These are phyloP conservation scores for Lytechinus pictus DNA, from an alignment of 35 echinoderm and acorn worm species.

Conservation along the genomic window DNA sequence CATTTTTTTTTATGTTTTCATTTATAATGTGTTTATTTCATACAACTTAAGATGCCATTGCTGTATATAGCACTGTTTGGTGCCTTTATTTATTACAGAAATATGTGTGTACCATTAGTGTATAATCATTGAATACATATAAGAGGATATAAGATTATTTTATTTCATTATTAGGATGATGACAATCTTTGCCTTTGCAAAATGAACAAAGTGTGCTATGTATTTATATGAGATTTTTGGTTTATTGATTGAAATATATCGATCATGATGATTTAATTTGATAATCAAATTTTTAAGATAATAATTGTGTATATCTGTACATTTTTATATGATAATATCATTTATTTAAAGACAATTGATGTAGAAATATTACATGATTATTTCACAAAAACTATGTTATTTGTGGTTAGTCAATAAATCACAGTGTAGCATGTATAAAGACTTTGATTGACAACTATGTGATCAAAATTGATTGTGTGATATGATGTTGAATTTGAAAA, in stretches of 20 bases:
- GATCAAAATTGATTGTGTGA: not conserved
- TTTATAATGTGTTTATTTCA: not conserved
- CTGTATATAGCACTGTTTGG: constrained; percentile 26
- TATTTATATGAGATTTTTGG: constrained; percentile 4
- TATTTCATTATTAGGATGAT: not conserved
- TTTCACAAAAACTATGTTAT: not conserved
- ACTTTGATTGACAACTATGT: constrained; percentile 1
- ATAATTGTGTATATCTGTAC: not conserved
- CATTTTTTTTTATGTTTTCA: not conserved
- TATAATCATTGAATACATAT: not conserved
- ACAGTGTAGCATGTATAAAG: not conserved
- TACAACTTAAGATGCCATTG: not conserved
- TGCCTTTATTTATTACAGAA: constrained; percentile 32
- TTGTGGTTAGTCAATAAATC: not conserved
- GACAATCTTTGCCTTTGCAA: not conserved
- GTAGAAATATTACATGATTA: not conserved
- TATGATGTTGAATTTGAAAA: not conserved
- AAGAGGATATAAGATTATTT: not conserved
- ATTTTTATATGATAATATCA: not conserved
- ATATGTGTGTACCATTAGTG: not conserved
- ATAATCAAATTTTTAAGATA: not conserved
- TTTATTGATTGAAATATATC: not conserved
- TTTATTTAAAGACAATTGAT: not conserved
- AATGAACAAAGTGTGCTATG: not conserved
- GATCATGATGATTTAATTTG: not conserved